A percentile compares a stretch with the other conserved stretches of the same genome.
These are phyloP conservation scores for Leptobrachium ailaonicum DNA, from an alignment of 2,113 vertebrate species.

Conservation along the genomic window DNA sequence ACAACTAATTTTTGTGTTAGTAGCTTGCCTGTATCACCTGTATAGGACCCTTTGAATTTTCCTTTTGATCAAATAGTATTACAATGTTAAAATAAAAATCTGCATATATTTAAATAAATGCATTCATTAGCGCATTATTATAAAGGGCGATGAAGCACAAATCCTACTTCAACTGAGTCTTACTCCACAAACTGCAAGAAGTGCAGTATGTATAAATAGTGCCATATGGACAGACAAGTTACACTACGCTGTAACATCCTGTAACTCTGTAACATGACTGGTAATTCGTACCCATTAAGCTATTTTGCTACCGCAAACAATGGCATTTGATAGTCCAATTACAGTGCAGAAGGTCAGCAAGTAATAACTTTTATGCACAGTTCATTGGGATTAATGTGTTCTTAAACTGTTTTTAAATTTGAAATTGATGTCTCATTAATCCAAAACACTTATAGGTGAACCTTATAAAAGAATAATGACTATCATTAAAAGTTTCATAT, in stretches of 20 bases:
- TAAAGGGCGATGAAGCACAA: too few species aligned
- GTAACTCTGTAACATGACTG: not conserved
- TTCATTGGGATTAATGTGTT: slow-evolving; percentile 37
- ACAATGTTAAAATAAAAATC: too few species aligned
- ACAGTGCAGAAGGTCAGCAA: slow-evolving; percentile 15
- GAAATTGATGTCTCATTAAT: slow-evolving; percentile 37
- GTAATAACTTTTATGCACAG: slow-evolving; percentile 20
- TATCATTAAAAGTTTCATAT: slow-evolving; percentile 26
- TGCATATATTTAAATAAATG: too few species aligned
- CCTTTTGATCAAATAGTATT: too few species aligned
- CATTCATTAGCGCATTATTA: too few species aligned
- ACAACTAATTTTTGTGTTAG: too few species aligned
- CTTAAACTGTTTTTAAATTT: slow-evolving; percentile 27
- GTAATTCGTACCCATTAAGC: slow-evolving; percentile 3
- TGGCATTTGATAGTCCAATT: slow-evolving; percentile 34
- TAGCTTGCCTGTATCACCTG: too few species aligned
- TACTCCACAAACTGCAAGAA: too few species aligned
- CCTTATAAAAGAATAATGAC: slow-evolving; percentile 20
- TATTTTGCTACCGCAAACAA: slow-evolving; percentile 4
- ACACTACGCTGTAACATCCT: not conserved
- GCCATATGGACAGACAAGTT: not conserved
- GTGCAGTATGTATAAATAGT: too few species aligned
- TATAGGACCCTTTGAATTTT: too few species aligned
- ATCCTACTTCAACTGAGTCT: too few species aligned
- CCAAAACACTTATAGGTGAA: slow-evolving; percentile 26